Conservation (phyloP, 2,113 vertebrate genomes). For the Sebastes fasciatus region DNA sequence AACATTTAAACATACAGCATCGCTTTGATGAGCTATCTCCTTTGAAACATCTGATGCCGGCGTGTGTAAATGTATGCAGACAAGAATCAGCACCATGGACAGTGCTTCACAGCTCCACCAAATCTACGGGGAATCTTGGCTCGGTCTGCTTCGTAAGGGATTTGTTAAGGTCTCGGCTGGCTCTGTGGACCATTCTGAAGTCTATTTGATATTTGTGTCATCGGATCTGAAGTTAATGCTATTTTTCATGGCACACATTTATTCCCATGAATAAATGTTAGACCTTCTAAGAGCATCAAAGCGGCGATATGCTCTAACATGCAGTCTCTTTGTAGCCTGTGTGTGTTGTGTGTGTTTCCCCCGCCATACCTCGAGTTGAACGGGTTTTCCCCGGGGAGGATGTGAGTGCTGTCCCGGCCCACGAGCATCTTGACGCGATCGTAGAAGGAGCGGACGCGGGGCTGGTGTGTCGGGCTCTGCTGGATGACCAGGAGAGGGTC, state of each 20-base stretch:
- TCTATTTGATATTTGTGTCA: constrained; percentile 51
- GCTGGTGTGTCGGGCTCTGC: constrained; percentile 87
- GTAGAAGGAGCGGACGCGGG: constrained; percentile 94
- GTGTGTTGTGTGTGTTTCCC: neutral
- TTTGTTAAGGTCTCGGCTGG: constrained; percentile 38
- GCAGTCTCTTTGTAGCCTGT: constrained; percentile 1
- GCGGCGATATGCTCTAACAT: constrained; percentile 1
- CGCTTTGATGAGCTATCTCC: constrained; percentile 56
- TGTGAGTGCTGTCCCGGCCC: constrained; percentile 96
- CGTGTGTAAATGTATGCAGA: constrained; percentile 37
- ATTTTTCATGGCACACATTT: constrained; percentile 1
- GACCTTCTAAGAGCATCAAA: constrained; percentile 10
- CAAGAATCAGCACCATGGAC: constrained; percentile 60
- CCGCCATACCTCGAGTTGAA: constrained; percentile 95
- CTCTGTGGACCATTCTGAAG: constrained; percentile 27
- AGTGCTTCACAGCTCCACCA: constrained; percentile 19
- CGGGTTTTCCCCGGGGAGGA: constrained; percentile 96
- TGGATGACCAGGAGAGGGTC: constrained; percentile 97
- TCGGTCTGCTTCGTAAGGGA: constrained; percentile 32
- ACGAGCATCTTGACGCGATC: constrained; percentile 97
- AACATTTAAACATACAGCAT: constrained; percentile 31
- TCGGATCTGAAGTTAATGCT: neutral
- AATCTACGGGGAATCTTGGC: constrained; percentile 33
- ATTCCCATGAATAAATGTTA: constrained; percentile 32
- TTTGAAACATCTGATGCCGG: constrained; percentile 34